These are phyloP conservation scores for Haliclystus octoradiatus DNA, from an alignment of 30 jellyfish, hydroid and myxozoan species.

Conservation along the genomic window DNA sequence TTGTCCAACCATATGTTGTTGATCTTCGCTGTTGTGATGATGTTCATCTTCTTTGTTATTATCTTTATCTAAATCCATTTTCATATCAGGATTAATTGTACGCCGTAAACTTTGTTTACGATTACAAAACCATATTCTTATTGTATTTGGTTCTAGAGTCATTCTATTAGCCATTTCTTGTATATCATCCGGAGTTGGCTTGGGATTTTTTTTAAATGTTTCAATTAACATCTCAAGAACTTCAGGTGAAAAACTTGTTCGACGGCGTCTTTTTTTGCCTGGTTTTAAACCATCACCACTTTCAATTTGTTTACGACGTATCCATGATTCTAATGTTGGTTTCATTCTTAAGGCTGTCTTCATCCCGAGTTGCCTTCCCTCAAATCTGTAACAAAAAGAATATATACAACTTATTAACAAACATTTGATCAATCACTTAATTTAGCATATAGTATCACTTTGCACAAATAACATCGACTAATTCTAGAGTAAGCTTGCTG, in stretches of 20 bases:
- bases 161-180: slow-evolving; percentile 57
- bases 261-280: slow-evolving; percentile 76
- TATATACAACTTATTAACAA: neutral
- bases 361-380: slow-evolving; percentile 96
- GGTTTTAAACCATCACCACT: slow-evolving; percentile 45
- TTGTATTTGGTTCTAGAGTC: slow-evolving; percentile 62
- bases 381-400: slow-evolving; percentile 45
- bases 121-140: slow-evolving; percentile 92
- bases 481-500: too few relatives aligned
- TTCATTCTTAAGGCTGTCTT: slow-evolving; percentile 97
- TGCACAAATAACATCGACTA: too few relatives aligned
- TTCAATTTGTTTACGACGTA: slow-evolving; percentile 76
- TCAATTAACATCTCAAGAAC: slow-evolving; percentile 52
- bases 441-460: too few relatives aligned
- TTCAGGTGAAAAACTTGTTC: slow-evolving; percentile 89
- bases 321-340: slow-evolving; percentile 68
- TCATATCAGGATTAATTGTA: slow-evolving; percentile 22
- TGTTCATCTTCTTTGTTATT: slow-evolving; percentile 16
- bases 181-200: slow-evolving; percentile 78
- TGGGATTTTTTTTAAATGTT: slow-evolving; percentile 76
- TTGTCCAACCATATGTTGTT: slow-evolving; percentile 39
- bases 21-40: slow-evolving; percentile 4
- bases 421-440: too few relatives aligned
- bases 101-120: slow-evolving; percentile 77
- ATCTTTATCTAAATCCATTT: slow-evolving; percentile 29